Percentiles rank a stretch among this genome's conserved stretches.
phyloP scores from a whole-genome alignment of 2,888 invertebrate species.

The Atrina japonica region DNA sequence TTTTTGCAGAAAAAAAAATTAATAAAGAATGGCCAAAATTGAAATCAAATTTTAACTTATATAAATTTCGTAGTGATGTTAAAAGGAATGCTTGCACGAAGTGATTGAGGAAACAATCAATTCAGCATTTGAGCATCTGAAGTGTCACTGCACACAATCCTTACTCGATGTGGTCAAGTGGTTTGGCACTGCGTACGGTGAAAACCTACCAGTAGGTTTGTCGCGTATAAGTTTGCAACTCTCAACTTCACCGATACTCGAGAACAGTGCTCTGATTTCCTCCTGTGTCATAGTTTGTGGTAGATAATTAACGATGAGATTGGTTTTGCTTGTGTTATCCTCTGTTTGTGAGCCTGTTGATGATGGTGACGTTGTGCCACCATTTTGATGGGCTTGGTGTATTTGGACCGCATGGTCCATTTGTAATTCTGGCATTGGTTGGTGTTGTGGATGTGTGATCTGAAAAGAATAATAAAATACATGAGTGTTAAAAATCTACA shows the following conservation, averaged over 20 bases:
- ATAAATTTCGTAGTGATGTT: no score
- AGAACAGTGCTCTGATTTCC: slow-evolving; percentile 98
- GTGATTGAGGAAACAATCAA: slow-evolving; percentile 20
- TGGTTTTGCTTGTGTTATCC: slow-evolving; percentile 84
- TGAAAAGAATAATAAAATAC: slow-evolving; percentile 48
- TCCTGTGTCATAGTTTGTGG: slow-evolving; percentile 99
- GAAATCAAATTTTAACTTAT: no score
- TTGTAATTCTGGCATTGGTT: slow-evolving; percentile 59
- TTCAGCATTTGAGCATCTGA: slow-evolving; percentile 25
- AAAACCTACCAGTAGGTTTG: slow-evolving; percentile 92
- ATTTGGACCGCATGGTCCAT: slow-evolving; percentile 70
- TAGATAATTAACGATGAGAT: slow-evolving; percentile 99
- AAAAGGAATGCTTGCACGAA: no score
- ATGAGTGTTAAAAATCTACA: no score
- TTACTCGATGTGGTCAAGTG: slow-evolving; percentile 34
- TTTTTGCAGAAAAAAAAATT: no score
- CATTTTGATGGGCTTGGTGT: slow-evolving; percentile 68
- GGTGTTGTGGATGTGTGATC: slow-evolving; percentile 66
- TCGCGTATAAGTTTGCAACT: slow-evolving; percentile 99
- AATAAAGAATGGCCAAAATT: no score
- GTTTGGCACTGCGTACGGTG: slow-evolving; percentile 27
- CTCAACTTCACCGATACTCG: slow-evolving; percentile 99
- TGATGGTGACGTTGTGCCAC: slow-evolving; percentile 70
- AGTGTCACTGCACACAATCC: slow-evolving; percentile 15
- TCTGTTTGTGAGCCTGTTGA: slow-evolving; percentile 70